A percentile compares a stretch with the other conserved stretches of the same genome.
phyloP scores from a whole-genome alignment of 2,797 vertebrate genomes.

The Parauchenoglanis ngamensis region DNA sequence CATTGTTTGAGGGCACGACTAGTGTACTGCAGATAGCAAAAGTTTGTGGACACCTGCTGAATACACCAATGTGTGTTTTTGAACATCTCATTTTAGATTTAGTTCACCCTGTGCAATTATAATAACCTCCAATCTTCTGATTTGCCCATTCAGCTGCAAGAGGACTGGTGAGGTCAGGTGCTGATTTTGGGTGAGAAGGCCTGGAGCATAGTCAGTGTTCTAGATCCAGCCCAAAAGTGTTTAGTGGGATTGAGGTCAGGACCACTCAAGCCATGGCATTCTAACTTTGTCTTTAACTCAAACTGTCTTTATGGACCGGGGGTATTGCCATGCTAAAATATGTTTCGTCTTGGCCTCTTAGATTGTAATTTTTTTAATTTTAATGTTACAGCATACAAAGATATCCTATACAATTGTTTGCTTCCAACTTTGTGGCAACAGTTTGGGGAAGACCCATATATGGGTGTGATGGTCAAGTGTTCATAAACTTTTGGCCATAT shows the following conservation, averaged over 20 bases:
- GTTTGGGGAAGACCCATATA: neutral
- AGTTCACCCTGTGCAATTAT: neutral
- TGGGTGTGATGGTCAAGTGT: neutral
- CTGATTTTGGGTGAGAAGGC: neutral
- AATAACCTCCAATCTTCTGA: neutral
- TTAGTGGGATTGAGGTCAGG: neutral
- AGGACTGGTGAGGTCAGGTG: neutral
- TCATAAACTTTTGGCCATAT: neutral
- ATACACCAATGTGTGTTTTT: neutral
- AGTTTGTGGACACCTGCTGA: neutral
- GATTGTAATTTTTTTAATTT: neutral
- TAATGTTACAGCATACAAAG: too few relatives aligned
- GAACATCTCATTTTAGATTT: too few relatives aligned
- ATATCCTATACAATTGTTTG: neutral
- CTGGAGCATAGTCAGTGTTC: neutral
- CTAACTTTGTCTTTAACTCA: neutral
- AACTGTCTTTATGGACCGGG: neutral
- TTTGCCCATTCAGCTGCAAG: neutral
- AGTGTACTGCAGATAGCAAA: neutral
- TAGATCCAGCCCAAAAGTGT: neutral
- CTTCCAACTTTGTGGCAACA: neutral
- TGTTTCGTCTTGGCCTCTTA: neutral
- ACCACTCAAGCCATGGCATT: neutral
- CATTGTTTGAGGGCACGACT: neutral
- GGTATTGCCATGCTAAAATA: neutral